phyloP scores from a whole-genome alignment of 2,113 vertebrate species.

The Anolis carolinensis region DNA sequence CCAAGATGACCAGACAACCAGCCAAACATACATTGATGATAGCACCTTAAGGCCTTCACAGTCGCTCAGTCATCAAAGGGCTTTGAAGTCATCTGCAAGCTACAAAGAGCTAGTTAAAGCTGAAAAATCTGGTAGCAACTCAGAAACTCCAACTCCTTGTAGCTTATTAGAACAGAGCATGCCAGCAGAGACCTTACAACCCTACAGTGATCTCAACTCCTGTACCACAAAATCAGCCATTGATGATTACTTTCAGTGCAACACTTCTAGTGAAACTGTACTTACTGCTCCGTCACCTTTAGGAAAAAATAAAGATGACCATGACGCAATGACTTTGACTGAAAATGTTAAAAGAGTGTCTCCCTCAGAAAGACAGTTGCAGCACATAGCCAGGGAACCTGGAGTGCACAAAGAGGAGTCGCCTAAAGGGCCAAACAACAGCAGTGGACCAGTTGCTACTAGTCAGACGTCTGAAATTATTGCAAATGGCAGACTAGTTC shows the following conservation, averaged over 20 bases:
- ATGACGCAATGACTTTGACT: constrained; percentile 86
- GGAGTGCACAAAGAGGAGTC: constrained; percentile 87
- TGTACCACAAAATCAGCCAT: constrained; percentile 85
- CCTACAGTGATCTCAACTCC: constrained; percentile 87
- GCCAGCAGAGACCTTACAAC: constrained; percentile 84
- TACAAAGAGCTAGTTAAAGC: constrained; percentile 85
- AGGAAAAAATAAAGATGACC: constrained; percentile 85
- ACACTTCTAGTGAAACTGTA: constrained; percentile 87
- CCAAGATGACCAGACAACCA: constrained; percentile 85
- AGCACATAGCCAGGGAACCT: constrained; percentile 85
- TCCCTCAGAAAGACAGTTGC: constrained; percentile 82
- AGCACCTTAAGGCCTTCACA: constrained; percentile 90
- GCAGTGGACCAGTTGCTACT: constrained; percentile 67
- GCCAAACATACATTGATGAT: constrained; percentile 90
- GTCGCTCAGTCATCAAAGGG: constrained; percentile 83
- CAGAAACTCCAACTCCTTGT: constrained; percentile 86
- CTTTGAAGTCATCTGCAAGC: constrained; percentile 81
- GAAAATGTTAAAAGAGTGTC: constrained; percentile 82
- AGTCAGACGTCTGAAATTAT: constrained; percentile 79
- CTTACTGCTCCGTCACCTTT: constrained; percentile 84
- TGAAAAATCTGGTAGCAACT: constrained; percentile 80
- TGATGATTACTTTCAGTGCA: constrained; percentile 95
- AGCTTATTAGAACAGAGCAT: constrained; percentile 88
- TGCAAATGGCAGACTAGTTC: constrained; percentile 84
- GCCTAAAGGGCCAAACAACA: constrained; percentile 78